These are phyloP conservation scores for Rhagoletis pomonella DNA, from an alignment of 1,140 invertebrate genomes.

Conservation along the genomic window DNA sequence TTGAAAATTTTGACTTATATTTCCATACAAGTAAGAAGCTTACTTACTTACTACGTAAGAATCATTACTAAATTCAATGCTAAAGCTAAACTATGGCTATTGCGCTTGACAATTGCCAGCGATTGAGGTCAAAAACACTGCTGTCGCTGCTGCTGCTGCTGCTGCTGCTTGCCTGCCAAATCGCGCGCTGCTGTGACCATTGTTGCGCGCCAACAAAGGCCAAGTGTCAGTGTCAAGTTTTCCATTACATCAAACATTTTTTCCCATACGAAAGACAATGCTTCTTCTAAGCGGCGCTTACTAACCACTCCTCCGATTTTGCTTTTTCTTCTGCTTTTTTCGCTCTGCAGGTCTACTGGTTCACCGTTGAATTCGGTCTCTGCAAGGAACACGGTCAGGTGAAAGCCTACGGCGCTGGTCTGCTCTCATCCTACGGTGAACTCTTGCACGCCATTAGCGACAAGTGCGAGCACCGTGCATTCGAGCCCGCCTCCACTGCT, in stretches of 20 bases:
- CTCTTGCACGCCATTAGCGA: constrained; percentile 94
- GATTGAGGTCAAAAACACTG: neutral
- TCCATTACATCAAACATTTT: neutral
- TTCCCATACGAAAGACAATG: neutral
- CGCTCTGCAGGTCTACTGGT: constrained; percentile 93
- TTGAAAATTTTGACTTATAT: neutral
- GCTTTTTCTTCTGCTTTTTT: constrained; percentile 89
- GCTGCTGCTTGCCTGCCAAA: neutral
- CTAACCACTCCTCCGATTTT: neutral
- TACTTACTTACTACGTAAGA: neutral
- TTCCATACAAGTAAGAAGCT: neutral
- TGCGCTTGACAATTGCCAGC: neutral
- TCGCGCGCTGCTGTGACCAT: neutral
- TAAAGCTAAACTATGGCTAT: neutral
- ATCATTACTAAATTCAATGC: constrained; percentile 1
- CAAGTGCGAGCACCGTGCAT: constrained; percentile 90
- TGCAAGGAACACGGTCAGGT: constrained; percentile 94
- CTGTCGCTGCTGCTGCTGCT: neutral
- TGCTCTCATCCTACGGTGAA: constrained; percentile 98
- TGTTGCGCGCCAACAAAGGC: constrained; percentile 11
- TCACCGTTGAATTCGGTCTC: constrained; percentile 99
- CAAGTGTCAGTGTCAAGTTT: constrained; percentile 54
- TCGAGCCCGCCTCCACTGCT: constrained; percentile 91
- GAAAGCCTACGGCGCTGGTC: constrained; percentile 96
- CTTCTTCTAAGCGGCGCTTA: neutral